Evolutionary conservation across 2,888 invertebrate genomes (phyloP).

Genomic region (Tridacna crocea): DNA sequence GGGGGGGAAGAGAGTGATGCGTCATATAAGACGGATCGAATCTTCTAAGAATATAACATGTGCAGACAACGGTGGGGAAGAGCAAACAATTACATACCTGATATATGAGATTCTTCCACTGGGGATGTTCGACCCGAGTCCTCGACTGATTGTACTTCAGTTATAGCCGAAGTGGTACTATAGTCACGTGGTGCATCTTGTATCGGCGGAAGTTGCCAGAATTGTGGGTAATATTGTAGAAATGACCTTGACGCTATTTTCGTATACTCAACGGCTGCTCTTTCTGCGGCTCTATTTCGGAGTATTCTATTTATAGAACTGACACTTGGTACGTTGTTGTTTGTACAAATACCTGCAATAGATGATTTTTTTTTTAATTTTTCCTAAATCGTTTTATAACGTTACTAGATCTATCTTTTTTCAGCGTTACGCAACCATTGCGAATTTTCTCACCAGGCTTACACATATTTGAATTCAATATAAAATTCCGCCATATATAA

Average conservation of each 20-base stretch:
- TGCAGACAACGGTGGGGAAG: too few relatives aligned
- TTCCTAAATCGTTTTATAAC: too few relatives aligned
- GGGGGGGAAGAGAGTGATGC: too few relatives aligned
- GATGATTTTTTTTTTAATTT: too few relatives aligned
- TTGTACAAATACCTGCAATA: slow-evolving; percentile 91
- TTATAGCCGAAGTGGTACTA: background rate
- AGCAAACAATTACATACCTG: slow-evolving; percentile 1
- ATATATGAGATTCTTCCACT: slow-evolving; percentile 28
- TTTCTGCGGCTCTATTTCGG: slow-evolving; percentile 96
- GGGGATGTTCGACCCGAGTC: background rate
- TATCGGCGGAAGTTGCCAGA: slow-evolving; percentile 55
- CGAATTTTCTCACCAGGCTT: too few relatives aligned
- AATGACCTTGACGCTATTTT: slow-evolving; percentile 78
- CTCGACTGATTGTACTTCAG: background rate
- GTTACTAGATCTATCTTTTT: too few relatives aligned
- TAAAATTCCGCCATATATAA: too few relatives aligned
- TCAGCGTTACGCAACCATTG: too few relatives aligned
- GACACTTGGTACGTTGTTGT: slow-evolving; percentile 97
- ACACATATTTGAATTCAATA: too few relatives aligned
- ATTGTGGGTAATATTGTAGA: slow-evolving; percentile 56
- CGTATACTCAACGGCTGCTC: slow-evolving; percentile 98
- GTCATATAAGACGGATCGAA: too few relatives aligned
- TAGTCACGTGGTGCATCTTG: slow-evolving; percentile 22
- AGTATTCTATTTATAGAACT: slow-evolving; percentile 98
- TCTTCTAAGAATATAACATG: too few relatives aligned